phyloP scores from a whole-genome alignment of 2,888 invertebrate genomes.

The Azorinus chamasolen region DNA sequence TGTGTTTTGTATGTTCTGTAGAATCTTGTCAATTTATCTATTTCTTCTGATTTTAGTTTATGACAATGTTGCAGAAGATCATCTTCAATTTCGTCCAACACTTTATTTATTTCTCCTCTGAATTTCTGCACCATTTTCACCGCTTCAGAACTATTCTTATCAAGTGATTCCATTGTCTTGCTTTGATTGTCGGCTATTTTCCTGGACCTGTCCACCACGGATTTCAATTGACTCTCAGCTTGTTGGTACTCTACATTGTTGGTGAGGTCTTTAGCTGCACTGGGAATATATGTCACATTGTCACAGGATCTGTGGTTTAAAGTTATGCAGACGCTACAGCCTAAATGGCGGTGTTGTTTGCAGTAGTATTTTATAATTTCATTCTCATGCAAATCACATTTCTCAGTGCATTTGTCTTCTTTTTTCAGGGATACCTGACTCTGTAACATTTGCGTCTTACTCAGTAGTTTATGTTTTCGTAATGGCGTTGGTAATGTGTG shows the following conservation, averaged over 20 bases:
- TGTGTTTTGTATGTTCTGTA: too few species aligned
- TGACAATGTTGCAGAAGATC: too few species aligned
- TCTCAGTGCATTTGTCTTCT: slow-evolving; percentile 6
- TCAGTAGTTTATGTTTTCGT: slow-evolving; percentile 1
- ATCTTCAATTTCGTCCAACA: too few species aligned
- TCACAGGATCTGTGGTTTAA: slow-evolving; percentile 10
- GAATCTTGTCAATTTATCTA: too few species aligned
- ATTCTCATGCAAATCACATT: background rate
- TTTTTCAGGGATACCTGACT: background rate
- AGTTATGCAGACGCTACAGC: slow-evolving; percentile 13
- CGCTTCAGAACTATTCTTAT: too few species aligned
- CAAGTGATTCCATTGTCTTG: too few species aligned
- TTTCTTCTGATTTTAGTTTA: too few species aligned
- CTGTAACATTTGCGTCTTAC: background rate
- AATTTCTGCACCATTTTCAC: too few species aligned
- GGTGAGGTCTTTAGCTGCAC: background rate
- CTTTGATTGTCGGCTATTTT: too few species aligned
- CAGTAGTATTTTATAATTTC: slow-evolving; percentile 17
- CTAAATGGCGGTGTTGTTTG: slow-evolving; percentile 6
- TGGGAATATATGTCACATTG: slow-evolving; percentile 16
- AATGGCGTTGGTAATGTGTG: slow-evolving; percentile 6
- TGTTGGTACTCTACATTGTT: background rate
- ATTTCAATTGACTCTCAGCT: too few species aligned
- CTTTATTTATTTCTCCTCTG: too few species aligned
- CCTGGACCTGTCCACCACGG: too few species aligned